A percentile compares a stretch with the other conserved stretches of the same genome.
phyloP scores from a whole-genome alignment of 2,113 vertebrate genomes.

The Nannobrachium achirus region DNA sequence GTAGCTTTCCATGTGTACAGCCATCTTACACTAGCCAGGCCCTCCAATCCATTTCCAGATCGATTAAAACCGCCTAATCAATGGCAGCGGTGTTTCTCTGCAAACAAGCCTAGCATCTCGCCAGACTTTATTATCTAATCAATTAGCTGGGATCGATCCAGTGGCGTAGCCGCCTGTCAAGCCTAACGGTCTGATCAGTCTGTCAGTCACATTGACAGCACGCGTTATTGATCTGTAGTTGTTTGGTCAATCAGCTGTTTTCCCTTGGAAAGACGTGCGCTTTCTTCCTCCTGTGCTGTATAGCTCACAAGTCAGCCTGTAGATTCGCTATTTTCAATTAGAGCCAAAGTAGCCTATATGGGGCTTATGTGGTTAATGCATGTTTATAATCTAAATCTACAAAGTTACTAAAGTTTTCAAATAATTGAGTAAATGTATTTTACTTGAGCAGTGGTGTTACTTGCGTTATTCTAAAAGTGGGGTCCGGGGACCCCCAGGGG shows the following conservation, averaged over 20 bases:
- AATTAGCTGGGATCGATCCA: slow-evolving; percentile 21
- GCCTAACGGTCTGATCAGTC: slow-evolving; percentile 1
- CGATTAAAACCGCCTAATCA: not conserved
- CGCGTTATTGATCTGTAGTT: slow-evolving; percentile 12
- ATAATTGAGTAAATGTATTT: no score
- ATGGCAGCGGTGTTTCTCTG: not conserved
- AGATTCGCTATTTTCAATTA: no score
- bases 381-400: no score
- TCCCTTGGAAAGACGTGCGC: no score
- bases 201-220: not conserved
- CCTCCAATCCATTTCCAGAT: not conserved
- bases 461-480: no score
- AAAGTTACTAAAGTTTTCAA: no score
- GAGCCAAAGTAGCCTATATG: no score
- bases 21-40: not conserved
- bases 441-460: no score
- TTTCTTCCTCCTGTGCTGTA: not conserved
- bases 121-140: slow-evolving; percentile 20
- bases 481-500: no score
- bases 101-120: not conserved
- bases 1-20: not conserved
- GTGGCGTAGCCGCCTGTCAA: not conserved
- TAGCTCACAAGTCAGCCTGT: no score
- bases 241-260: not conserved
- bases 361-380: no score